A percentile compares a stretch with the other conserved stretches of the same genome.
Evolutionary conservation across 2,113 vertebrate genomes (phyloP).

Genomic region (Nerophis lumbriciformis): DNA sequence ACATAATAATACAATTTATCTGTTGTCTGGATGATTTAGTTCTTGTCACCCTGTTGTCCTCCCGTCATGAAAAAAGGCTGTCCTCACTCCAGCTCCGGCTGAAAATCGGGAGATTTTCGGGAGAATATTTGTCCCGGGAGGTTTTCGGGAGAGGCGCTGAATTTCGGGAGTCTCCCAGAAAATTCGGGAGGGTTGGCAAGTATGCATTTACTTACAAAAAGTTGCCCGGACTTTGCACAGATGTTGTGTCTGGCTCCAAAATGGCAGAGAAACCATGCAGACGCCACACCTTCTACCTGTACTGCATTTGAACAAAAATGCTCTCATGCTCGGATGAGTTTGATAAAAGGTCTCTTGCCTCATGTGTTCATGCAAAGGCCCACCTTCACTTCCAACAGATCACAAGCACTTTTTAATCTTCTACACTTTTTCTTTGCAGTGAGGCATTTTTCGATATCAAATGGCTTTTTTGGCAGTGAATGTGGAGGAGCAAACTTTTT

Average conservation of each 20-base stretch:
- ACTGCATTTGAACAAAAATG: too few relatives aligned
- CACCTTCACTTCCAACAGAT: conserved; percentile 47
- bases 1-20: too few relatives aligned
- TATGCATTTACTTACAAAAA: neutral
- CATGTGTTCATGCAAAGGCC: conserved; percentile 41
- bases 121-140: too few relatives aligned
- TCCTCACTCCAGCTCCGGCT: too few relatives aligned
- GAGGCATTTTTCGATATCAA: conserved; percentile 53
- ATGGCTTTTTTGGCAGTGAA: conserved; percentile 45
- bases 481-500: conserved; percentile 63
- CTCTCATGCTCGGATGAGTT: conserved; percentile 22
- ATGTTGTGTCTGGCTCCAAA: conserved; percentile 60
- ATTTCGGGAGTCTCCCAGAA: too few relatives aligned
- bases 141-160: too few relatives aligned
- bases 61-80: too few relatives aligned
- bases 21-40: too few relatives aligned
- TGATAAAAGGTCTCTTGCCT: conserved; percentile 30
- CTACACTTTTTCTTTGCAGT: conserved; percentile 26
- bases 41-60: too few relatives aligned
- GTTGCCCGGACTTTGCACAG: conserved; percentile 68
- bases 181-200: too few relatives aligned
- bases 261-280: conserved; percentile 29
- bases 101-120: too few relatives aligned
- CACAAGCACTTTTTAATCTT: conserved; percentile 51
- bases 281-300: too few relatives aligned